Conservation (phyloP, 2,113 vertebrate genomes). For the Mandrillus leucophaeus region DNA sequence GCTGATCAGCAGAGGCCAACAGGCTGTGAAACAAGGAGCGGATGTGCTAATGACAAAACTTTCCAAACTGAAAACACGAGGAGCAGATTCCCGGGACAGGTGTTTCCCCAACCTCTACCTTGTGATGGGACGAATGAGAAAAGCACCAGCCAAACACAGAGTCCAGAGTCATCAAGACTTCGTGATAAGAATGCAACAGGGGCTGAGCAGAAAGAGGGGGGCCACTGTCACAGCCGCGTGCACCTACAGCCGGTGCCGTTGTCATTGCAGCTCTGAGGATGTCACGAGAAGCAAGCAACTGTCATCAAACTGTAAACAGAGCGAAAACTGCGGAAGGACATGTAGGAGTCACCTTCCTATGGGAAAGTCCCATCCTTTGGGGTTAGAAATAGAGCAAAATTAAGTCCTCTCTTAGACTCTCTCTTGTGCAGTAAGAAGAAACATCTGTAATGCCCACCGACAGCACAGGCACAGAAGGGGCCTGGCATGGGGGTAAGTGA, state of each 20-base stretch:
- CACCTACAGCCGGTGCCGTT: slow-evolving; percentile 70
- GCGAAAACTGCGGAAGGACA: slow-evolving; percentile 71
- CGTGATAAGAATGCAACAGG: slow-evolving; percentile 45
- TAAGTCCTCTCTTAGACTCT: slow-evolving; percentile 18
- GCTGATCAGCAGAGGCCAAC: slow-evolving; percentile 69
- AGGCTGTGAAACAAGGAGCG: slow-evolving; percentile 75
- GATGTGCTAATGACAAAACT: slow-evolving; percentile 75
- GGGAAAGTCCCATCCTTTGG: slow-evolving; percentile 48
- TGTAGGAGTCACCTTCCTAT: slow-evolving; percentile 66
- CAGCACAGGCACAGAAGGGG: accelerated
- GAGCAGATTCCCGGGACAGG: slow-evolving; percentile 59
- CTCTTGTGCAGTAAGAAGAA: too few species aligned
- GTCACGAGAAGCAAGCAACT: slow-evolving; percentile 76
- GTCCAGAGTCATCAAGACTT: slow-evolving; percentile 66
- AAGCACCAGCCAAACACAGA: slow-evolving; percentile 68
- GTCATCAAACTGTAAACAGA: slow-evolving; percentile 75
- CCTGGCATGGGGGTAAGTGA: accelerated
- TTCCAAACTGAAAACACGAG: slow-evolving; percentile 65
- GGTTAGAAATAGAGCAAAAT: slow-evolving; percentile 50
- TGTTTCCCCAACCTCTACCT: slow-evolving; percentile 69
- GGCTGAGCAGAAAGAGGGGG: slow-evolving; percentile 35
- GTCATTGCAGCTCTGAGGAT: slow-evolving; percentile 79
- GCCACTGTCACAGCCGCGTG: slow-evolving; percentile 54
- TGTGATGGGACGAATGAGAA: slow-evolving; percentile 67
- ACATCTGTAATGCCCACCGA: accelerated